phyloP scores from a whole-genome alignment of 2,797 vertebrate genomes.

The Pangasius mekongensis region DNA sequence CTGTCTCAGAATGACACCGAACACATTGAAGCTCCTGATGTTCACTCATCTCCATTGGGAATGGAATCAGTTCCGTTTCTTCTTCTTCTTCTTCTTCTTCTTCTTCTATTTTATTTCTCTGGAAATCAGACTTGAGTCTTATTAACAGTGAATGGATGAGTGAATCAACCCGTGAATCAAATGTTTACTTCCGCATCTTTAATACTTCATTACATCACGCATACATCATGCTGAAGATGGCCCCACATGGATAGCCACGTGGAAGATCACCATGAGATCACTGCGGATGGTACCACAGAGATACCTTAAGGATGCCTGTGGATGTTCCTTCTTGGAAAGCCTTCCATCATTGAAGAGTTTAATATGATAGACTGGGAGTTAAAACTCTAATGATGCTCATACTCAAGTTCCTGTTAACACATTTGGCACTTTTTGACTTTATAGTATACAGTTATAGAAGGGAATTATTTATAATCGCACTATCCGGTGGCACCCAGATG shows the following conservation, averaged over 20 bases:
- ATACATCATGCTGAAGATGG: too few species aligned
- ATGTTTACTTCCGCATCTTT: background rate
- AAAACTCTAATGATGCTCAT: too few species aligned
- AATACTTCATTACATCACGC: background rate
- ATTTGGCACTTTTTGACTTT: background rate
- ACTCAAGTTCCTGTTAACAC: too few species aligned
- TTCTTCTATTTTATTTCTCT: background rate
- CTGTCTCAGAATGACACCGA: background rate
- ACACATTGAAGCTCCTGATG: background rate
- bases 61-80: background rate
- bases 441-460: too few species aligned
- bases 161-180: background rate
- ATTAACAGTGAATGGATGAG: background rate
- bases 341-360: background rate
- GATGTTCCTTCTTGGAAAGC: background rate
- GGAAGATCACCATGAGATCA: background rate
- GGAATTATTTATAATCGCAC: too few species aligned
- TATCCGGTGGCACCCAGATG: too few species aligned
- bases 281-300: too few species aligned
- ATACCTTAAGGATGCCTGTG: background rate
- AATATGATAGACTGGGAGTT: too few species aligned
- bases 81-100: conserved; percentile 5
- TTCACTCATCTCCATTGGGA: background rate
- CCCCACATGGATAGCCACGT: too few species aligned
- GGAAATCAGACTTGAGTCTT: background rate